Base-by-base conservation (phyloP, 2,113 vertebrate species). In the Sorex araneus region DNA sequence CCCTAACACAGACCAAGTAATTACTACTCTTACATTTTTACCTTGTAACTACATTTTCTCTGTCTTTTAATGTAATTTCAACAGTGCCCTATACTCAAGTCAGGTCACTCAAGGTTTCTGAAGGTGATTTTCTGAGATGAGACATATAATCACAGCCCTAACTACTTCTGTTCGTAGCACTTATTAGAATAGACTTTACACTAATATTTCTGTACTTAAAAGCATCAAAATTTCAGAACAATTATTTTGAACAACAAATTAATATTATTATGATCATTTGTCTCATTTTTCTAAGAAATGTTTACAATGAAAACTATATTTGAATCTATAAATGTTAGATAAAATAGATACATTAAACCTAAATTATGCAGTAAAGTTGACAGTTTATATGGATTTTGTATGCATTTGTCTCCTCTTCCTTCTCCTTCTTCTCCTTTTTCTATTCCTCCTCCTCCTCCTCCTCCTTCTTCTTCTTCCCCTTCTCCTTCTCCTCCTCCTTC, bases 21-120 rank as follows among this genome's bases (percentile, higher is more conserved):
- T 97, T 96, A 97, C 93, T 95, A 95, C 75, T 93, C 91, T 96
- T 96, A 92, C 84, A 96, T 95, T 96, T 97, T 97, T 96, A 94
- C 91, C 87, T 95, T 94, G 92, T 92, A 95, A 95, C 89, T 84
- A 84, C 92, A 66, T 94, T 96, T 97, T 75, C 57, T 27, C 66
- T 93, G 93, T 86, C 60, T 94, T 96, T 96, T 91, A 97, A 96
- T 96, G 96, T 96, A 86, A 97, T 96, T 95, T 96, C 93, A 92
- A 60, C 79, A 82, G 87, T 94, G 94, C 87, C 96, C 94, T 96
- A 60, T 92, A 76, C 36, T 94, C 89, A 85, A 96, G 30, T 91
- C 84, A 94, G 94, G 96, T 77, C 89, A 87, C 57, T 89, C 34
- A 78, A 82, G 95, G 96, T 95, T 96, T 96, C 92, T 93, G 91